These are phyloP conservation scores for Sebastes vulpes DNA, from an alignment of 2,797 vertebrate species.

Conservation along the genomic window DNA sequence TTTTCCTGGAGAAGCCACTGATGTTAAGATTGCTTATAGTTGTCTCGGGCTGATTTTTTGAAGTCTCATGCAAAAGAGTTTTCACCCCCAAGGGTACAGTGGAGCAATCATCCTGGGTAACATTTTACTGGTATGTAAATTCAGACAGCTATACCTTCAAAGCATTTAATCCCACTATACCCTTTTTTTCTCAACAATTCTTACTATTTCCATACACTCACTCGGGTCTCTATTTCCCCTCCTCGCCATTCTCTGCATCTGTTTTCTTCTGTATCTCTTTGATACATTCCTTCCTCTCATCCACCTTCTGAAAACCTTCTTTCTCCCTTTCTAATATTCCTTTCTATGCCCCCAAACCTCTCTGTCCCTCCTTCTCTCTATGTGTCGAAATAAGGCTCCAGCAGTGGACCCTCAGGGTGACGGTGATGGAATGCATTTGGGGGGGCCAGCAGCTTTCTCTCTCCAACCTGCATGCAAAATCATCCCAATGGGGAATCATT, in stretches of 20 bases:
- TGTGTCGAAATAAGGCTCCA: conserved; percentile 71
- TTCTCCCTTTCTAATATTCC: conserved; percentile 47
- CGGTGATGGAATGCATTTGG: conserved; percentile 83
- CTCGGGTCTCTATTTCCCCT: conserved; percentile 23
- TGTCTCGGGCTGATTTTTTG: conserved; percentile 51
- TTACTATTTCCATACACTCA: conserved; percentile 34
- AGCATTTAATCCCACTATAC: conserved; percentile 60
- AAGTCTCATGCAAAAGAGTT: conserved; percentile 43
- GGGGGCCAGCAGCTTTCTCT: conserved; percentile 74
- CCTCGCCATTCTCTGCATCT: conserved; percentile 27
- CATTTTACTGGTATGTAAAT: conserved; percentile 63
- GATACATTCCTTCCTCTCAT: conserved; percentile 46
- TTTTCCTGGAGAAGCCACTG: conserved; percentile 59
- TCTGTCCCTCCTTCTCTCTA: conserved; percentile 41
- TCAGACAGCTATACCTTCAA: conserved; percentile 58
- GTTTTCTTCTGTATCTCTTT: conserved; percentile 46
- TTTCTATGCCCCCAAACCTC: conserved; percentile 55
- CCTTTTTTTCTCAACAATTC: conserved; percentile 13
- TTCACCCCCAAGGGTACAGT: conserved; percentile 24
- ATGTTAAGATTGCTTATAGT: conserved; percentile 55
- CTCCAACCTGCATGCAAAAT: conserved; percentile 82
- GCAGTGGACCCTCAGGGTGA: conserved; percentile 79
- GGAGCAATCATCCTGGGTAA: conserved; percentile 48
- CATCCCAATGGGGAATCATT: conserved; percentile 79
- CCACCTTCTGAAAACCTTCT: conserved; percentile 44